Base-by-base conservation (phyloP, 2,113 vertebrate genomes). In the Apodemus speciosus region DNA sequence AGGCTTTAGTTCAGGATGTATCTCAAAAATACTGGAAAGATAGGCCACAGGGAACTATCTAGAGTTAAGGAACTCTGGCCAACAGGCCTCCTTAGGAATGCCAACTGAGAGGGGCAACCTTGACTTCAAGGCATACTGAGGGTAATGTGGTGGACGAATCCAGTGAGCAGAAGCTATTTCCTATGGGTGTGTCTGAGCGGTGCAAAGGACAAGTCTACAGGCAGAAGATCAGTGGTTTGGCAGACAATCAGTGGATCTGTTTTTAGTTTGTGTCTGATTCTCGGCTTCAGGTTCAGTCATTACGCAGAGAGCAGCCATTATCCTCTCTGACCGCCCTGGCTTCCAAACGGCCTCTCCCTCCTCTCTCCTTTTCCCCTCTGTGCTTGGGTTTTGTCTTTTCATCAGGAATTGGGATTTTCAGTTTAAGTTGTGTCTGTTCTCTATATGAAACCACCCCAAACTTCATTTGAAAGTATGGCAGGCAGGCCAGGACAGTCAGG, bases 301-400 rank as follows among this genome's bases (percentile, higher is more conserved):
- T 88, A 90, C 25, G 79, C 94, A 88, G 58, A 77, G 92, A 91
- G 85, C 20, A 43, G n/a, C 8, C 66, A 73, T 64, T 92, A 83
- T 64, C 14, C 30, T 51, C 23, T 25, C 69, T 16, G 23, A 38
- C 49, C 86, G 93, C 75, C 14, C 27, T 92, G 64, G 18, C 81
- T 95, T 91, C 38, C 64, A 40, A 95, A 68, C 40, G 69, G 75
- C 32, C 73, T 4, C 53, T 79, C 10, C 16, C 81, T 23, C 11
- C 87, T 93, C 49, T 90, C 75, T 8, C 16, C 25, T 91, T 79
- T 30, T 2, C 25, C 40, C 32, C 30, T 90, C 92, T 60, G 21
- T 20, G 76, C 35, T 64, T 68, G 32, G n/a, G 66, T 83, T 91
- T 86, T 93, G 2, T 92, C 85, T 83, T 62, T 88, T 91, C 4